Base-by-base conservation (phyloP, 2,113 vertebrate species). In the Cacatua alba region DNA sequence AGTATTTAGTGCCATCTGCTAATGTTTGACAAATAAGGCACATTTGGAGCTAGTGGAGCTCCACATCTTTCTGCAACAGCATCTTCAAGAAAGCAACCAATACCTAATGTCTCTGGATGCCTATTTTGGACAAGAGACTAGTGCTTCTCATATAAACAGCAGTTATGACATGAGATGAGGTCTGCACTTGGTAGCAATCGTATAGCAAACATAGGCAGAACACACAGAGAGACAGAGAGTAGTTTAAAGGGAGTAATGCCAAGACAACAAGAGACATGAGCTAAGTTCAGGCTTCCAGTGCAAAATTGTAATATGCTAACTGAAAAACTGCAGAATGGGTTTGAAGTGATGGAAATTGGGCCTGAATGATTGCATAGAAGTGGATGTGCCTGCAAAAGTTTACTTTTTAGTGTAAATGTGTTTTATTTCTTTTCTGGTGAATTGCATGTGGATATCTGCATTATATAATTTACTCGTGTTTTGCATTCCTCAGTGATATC, bases 401-500 rank as follows among this genome's bases (percentile, higher is more conserved):
- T 80, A 48, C 41, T 60, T 63, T 90, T 35, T 23, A 91, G n/a
- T 59, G 53, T 65, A 82, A 71, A 49, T 74, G 29, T 87, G 44
- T 29, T 91, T 94, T 90, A 76, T 91, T 95, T 94, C 67, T 79
- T n/a, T 85, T 76, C 33, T 91, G 37, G 74, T 77, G 57, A 85
- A n/a, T 43, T 85, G 25, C 74, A 85, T 85, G 35, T 86, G 88
- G 80, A 79, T 93, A 89, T 87, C 94, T 91, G 70, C 59, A 72
- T 37, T 96, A 71, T 82, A 57, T 83, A 94, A 96, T 92, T 95
- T 95, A 86, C 84, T 97, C 78, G 51, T 95, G 87, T 95, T 95
- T 95, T 94, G 55, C 74, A 97, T 97, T 97, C 94, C 92, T 90
- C 21, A 43, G 43, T 80, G 94, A 92, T 97, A 96, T 91, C 91